phyloP scores from a whole-genome alignment of 2,113 vertebrate genomes.

The Psettodes erumei region DNA sequence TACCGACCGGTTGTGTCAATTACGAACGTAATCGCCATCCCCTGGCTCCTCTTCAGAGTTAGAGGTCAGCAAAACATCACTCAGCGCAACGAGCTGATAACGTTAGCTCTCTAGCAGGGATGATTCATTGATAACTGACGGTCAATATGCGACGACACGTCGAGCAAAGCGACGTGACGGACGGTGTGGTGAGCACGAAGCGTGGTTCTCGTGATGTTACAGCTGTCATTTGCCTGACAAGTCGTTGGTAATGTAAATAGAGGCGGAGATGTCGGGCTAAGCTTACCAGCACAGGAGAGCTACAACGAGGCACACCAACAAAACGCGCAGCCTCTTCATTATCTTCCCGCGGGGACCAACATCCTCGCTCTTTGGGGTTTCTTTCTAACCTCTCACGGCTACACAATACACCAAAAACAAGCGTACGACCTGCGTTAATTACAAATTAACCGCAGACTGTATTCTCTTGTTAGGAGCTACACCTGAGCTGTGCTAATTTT shows the following conservation, averaged over 20 bases:
- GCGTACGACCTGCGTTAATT: neutral
- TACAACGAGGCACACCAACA: slow-evolving; percentile 84
- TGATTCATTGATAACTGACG: slow-evolving; percentile 19
- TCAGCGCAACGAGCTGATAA: neutral
- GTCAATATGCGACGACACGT: slow-evolving; percentile 26
- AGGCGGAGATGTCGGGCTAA: neutral
- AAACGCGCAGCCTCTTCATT: slow-evolving; percentile 86
- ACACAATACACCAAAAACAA: slow-evolving; percentile 26
- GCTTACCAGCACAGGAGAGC: slow-evolving; percentile 86
- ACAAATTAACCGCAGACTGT: slow-evolving; percentile 6
- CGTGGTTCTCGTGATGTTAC: neutral
- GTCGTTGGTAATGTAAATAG: neutral
- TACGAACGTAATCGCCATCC: neutral
- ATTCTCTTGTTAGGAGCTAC: slow-evolving; percentile 22
- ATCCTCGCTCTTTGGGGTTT: slow-evolving; percentile 83
- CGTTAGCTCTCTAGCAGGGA: slow-evolving; percentile 52
- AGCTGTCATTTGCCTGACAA: neutral
- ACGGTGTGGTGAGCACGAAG: rapidly evolving
- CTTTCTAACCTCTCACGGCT: slow-evolving; percentile 46
- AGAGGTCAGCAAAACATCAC: neutral
- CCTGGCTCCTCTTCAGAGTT: neutral
- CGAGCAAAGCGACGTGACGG: neutral
- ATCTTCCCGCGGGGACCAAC: slow-evolving; percentile 88
- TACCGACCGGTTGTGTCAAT: neutral
- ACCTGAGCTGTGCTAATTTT: slow-evolving; percentile 24